A percentile compares a stretch with the other conserved stretches of the same genome.
These are phyloP conservation scores for Latrodectus elegans DNA, from an alignment of 2,888 invertebrate species.

Conservation along the genomic window DNA sequence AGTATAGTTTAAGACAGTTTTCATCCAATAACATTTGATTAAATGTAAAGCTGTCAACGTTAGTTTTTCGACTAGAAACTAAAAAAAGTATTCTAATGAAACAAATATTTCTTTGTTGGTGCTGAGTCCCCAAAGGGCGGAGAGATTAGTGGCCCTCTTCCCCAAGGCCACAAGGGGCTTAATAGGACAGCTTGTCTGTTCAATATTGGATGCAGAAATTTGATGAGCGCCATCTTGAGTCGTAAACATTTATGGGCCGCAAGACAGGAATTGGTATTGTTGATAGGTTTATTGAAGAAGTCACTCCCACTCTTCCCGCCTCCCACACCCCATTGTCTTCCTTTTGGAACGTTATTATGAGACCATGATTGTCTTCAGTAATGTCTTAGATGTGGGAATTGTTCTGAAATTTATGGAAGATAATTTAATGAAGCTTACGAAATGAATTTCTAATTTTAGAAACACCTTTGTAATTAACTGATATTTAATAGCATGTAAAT, in stretches of 20 bases:
- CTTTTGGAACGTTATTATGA: constrained; percentile 46
- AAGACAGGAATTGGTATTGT: constrained; percentile 50
- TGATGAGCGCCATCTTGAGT: constrained; percentile 35
- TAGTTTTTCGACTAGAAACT: background rate
- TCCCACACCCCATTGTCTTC: background rate
- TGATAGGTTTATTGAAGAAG: constrained; percentile 33
- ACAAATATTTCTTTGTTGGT: background rate
- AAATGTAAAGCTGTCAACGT: too few species aligned
- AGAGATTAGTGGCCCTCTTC: constrained; percentile 21
- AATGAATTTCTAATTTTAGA: too few species aligned
- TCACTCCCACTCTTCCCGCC: background rate
- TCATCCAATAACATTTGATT: too few species aligned
- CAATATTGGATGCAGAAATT: constrained; percentile 40
- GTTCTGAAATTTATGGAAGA: background rate
- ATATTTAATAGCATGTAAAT: too few species aligned
- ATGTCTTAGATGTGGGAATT: background rate
- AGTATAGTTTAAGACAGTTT: too few species aligned
- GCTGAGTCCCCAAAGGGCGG: constrained; percentile 5
- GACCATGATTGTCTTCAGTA: constrained; percentile 29
- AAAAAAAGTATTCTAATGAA: background rate
- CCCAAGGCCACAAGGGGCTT: constrained; percentile 16
- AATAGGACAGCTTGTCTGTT: constrained; percentile 27
- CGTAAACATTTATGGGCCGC: constrained; percentile 58
- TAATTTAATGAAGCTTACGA: too few species aligned
- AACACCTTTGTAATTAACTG: too few species aligned